Conservation (phyloP, 2,888 invertebrate genomes). For the Dolichomitus sp. region DNA sequence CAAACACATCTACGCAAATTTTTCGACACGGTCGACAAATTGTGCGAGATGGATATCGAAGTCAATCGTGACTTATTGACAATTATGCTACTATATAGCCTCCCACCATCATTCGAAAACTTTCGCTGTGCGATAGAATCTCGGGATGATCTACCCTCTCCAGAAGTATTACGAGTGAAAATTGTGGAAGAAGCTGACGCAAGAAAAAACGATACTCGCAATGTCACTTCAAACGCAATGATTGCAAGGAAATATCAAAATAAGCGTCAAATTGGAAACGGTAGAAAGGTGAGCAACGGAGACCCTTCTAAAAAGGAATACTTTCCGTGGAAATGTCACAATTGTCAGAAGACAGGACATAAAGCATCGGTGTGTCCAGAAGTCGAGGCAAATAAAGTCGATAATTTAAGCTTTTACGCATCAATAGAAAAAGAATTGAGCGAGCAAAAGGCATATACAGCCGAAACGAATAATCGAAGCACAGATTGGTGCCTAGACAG, state of each 20-base stretch:
- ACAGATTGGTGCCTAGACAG: constrained; percentile 6
- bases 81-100: constrained; percentile 60
- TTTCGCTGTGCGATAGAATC: too few relatives aligned
- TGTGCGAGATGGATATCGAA: constrained; percentile 76
- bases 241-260: constrained; percentile 5
- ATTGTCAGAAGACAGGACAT: constrained; percentile 43
- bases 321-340: constrained; percentile 26
- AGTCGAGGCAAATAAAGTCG: constrained; percentile 8
- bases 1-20: constrained; percentile 80
- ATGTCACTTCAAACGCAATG: constrained; percentile 26
- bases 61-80: constrained; percentile 48
- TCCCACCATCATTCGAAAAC: constrained; percentile 61
- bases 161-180: constrained; percentile 13
- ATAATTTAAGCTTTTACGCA: constrained; percentile 8
- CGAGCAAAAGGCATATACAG: neutral
- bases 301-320: neutral
- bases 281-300: neutral
- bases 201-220: constrained; percentile 13
- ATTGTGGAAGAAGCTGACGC: constrained; percentile 16
- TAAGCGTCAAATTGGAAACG: neutral
- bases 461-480: neutral
- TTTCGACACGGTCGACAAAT: constrained; percentile 81
- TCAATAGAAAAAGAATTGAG: neutral
- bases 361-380: constrained; percentile 25
- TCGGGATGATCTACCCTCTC: constrained; percentile 51